Base-by-base conservation (phyloP, 1,140 invertebrate species). In the Camponotus floridanus region DNA sequence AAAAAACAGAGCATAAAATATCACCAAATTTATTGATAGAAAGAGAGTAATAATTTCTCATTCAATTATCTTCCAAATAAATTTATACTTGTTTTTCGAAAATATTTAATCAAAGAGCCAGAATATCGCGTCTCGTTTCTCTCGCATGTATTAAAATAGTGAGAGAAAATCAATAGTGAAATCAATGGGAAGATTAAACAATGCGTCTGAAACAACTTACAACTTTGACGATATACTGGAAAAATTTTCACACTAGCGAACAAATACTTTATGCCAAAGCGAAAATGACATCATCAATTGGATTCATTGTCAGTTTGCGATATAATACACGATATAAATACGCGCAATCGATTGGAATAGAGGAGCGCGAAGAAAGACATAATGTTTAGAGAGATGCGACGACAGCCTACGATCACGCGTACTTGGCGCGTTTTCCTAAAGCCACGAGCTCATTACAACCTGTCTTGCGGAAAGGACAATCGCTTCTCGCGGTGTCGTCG, bases 391-490 rank as follows among this genome's bases (percentile, higher is more conserved):
- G 79, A 61, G 15, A 51, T 51, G 48, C 48, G 36, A 45, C 61
- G 45, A 31, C 39, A 51, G 65, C 61, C 73, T 55, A 85, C 81
- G 85, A 36, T 70, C 26, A n/a, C 61, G 70, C 68, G 36, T 73
- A 39, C 42, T 67, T 36, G 36, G n/a, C 70, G 70, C 62, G 36
- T 76, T 84, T 76, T 33, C 78, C 26, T 76, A 80, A 68, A 68
- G 76, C 68, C 62, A 73, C 76, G 87, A 68, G 68, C 45, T 68
- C 70, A 48, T 68, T 87, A 64, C 71, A 84, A 88, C 87, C 87
- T 88, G 86, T 80, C 86, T 51, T n/a, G 57, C 78, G 70, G 57
- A 88, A 83, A 87, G 87, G 86, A 80, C 85, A 87, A 76, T 65
- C 76, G 64, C 78, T 71, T 79, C 67, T 79, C 67, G 80, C 13